Evolutionary conservation across 2,113 vertebrate genomes (phyloP), one percentile per base, ranked within the genome.

Genomic region (Corythornis cristatus): DNA sequence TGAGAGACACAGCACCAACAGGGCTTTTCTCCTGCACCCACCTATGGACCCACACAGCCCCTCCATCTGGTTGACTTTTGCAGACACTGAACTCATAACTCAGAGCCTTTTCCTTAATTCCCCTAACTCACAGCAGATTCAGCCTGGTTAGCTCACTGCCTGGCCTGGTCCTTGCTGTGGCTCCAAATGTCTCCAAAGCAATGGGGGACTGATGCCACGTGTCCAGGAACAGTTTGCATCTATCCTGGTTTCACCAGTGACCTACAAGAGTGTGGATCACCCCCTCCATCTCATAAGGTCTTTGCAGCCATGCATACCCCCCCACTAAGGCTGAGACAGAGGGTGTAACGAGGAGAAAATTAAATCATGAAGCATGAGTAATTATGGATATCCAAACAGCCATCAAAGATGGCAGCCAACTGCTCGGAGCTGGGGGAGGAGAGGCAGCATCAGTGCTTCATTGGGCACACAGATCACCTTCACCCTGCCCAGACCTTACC

Each of bases 301-400:
- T 83, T 26, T 26, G 26, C 4, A 28, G 60, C 48, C n/a, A 61
- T 76, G 42, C 5, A 1, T 45, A 77, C 46, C 92, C 51, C 12
- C 12, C 35, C 35, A 29, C 46, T 46, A 25, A 80, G 45, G 26
- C 64, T 80, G 72, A 86, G 43, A 62, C 58, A 83, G 40, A 89
- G 73, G 35, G 26, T 61, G 13, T 88, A 80, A 93, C 29, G 6
- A 88, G 40, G 23, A 76, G 56, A 66, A 95, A 93, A 86, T 90
- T 83, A 83, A 90, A 92, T 80, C 29, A 65, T 15, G 18, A 90
- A 86, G 77, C n/a, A n/a, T 29, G 73, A 90, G 83, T 90, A 89
- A 92, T 96, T 90, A 95, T 70, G 54, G 92, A 73, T 61, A 81
- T 77, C 18, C 45, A 89, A 86, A 83, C 86, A 96, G 54, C 60